phyloP scores from a whole-genome alignment of 2,888 invertebrate species.

The Erpobdella octoculata region DNA sequence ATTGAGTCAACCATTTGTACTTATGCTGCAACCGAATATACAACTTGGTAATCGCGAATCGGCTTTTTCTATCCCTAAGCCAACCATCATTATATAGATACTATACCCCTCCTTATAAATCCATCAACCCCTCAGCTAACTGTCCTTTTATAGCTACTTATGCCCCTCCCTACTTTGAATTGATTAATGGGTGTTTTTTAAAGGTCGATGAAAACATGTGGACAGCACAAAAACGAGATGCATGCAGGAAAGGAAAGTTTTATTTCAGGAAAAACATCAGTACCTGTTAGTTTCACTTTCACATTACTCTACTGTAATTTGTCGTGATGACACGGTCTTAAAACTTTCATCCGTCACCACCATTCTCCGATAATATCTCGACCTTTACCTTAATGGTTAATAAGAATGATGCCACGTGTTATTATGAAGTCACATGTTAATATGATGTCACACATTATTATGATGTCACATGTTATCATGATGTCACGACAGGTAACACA shows the following conservation, averaged over 20 bases:
- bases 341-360: neutral
- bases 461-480: too few relatives aligned
- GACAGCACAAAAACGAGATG: constrained; percentile 82
- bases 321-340: neutral
- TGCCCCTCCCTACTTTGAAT: neutral
- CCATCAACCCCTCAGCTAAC: neutral
- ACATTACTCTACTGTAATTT: too few relatives aligned
- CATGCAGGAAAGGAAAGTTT: constrained; percentile 74
- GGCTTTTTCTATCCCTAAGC: too few relatives aligned
- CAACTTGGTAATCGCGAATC: too few relatives aligned
- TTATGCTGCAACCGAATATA: too few relatives aligned
- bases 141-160: neutral
- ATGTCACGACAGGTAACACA: constrained; percentile 25
- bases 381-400: neutral
- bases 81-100: too few relatives aligned
- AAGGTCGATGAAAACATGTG: constrained; percentile 80
- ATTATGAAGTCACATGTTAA: too few relatives aligned
- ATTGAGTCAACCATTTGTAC: too few relatives aligned
- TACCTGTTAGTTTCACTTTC: constrained; percentile 33
- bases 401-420: neutral
- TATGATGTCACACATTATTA: too few relatives aligned
- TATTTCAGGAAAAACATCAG: constrained; percentile 63
- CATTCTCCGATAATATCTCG: neutral
- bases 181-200: neutral
- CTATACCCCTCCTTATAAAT: too few relatives aligned